These are phyloP conservation scores for Pedionomus torquatus DNA, from an alignment of 2,113 vertebrate genomes.

Conservation along the genomic window DNA sequence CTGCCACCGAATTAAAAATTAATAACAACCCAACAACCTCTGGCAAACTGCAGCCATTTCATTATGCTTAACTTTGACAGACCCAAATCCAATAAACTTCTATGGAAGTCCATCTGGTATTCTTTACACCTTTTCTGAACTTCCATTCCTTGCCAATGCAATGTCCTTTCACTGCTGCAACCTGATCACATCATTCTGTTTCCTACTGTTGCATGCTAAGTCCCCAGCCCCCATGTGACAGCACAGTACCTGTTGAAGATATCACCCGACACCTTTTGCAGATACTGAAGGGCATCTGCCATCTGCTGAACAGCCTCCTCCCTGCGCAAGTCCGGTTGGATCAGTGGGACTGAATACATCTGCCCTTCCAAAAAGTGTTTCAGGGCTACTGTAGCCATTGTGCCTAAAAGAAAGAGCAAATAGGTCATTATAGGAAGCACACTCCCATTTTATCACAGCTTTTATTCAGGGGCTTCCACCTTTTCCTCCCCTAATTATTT, in stretches of 20 bases:
- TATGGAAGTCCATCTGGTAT: neutral
- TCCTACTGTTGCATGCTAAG: neutral
- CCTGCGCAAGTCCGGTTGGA: constrained; percentile 90
- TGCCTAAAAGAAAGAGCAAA: constrained; percentile 42
- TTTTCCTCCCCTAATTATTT: neutral
- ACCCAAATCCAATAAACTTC: neutral
- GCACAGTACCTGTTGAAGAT: constrained; percentile 89
- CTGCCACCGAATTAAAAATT: constrained; percentile 3
- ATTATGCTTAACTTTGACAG: neutral
- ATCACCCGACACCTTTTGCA: constrained; percentile 90
- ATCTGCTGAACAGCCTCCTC: constrained; percentile 95
- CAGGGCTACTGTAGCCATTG: constrained; percentile 79
- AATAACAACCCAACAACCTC: neutral
- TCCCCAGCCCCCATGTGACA: fast-evolving
- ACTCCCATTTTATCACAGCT: neutral
- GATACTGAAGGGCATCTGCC: constrained; percentile 87
- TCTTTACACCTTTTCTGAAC: neutral
- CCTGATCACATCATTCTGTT: neutral
- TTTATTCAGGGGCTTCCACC: neutral
- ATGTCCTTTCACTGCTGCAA: neutral
- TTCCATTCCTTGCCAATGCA: neutral
- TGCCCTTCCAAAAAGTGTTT: constrained; percentile 87
- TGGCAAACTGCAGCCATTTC: neutral
- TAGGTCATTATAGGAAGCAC: neutral
- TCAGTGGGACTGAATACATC: constrained; percentile 88